Percentiles rank a stretch among this genome's conserved stretches.
These are phyloP conservation scores for Dasyornis broadbenti DNA, from an alignment of 2,113 vertebrate genomes.

Conservation along the genomic window DNA sequence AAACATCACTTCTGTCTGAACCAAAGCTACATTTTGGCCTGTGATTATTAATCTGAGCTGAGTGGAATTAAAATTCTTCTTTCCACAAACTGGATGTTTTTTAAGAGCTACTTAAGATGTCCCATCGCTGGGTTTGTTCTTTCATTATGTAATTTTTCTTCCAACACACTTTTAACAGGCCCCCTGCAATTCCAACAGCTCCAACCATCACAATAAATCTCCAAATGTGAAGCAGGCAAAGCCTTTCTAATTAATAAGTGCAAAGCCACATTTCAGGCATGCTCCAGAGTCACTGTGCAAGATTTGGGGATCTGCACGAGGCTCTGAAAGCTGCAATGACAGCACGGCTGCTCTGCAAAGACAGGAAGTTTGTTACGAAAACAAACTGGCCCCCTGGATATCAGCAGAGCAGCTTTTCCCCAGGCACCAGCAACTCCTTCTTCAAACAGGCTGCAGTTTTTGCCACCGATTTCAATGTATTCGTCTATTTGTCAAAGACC, in stretches of 20 bases:
- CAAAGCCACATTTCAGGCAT: slow-evolving; percentile 50
- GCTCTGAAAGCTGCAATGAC: slow-evolving; percentile 64
- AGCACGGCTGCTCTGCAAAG: slow-evolving; percentile 61
- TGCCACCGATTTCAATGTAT: not conserved
- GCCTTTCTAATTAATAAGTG: slow-evolving; percentile 13
- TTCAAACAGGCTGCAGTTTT: not conserved
- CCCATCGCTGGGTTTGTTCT: not conserved
- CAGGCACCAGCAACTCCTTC: not conserved
- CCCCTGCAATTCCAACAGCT: slow-evolving; percentile 27
- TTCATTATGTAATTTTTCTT: slow-evolving; percentile 48
- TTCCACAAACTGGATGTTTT: not conserved
- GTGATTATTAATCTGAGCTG: not conserved
- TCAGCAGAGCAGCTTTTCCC: slow-evolving; percentile 56
- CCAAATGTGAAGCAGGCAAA: slow-evolving; percentile 42
- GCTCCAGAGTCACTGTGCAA: slow-evolving; percentile 17
- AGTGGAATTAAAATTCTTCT: not conserved
- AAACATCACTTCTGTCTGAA: not conserved
- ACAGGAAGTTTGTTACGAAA: slow-evolving; percentile 71
- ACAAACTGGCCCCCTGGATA: slow-evolving; percentile 65
- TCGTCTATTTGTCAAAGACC: not conserved
- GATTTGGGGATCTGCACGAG: slow-evolving; percentile 50
- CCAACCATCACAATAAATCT: slow-evolving; percentile 33
- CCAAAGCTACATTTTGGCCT: not conserved
- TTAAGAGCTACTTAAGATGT: not conserved
- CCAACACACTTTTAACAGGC: slow-evolving; percentile 23